phyloP scores from a whole-genome alignment of 2,113 vertebrate species.

The Sylvilagus bachmani region DNA sequence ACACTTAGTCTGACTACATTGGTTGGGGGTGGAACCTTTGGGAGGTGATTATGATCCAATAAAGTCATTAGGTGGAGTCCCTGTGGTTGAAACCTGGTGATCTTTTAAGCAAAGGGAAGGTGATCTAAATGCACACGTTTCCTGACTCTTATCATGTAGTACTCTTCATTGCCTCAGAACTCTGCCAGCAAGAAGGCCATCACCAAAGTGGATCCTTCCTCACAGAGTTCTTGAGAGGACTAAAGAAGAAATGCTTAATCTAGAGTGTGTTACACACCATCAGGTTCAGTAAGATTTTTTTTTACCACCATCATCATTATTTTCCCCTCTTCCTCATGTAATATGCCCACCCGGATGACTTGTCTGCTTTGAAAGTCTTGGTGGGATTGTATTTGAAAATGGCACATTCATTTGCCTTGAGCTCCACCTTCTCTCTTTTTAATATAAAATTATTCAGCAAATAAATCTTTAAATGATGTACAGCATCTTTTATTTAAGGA shows the following conservation, averaged over 20 bases:
- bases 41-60: too few relatives aligned
- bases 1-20: too few relatives aligned
- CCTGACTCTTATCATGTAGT: too few relatives aligned
- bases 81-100: too few relatives aligned
- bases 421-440: constrained; percentile 15
- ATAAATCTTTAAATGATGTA: constrained; percentile 70
- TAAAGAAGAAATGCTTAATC: constrained; percentile 3
- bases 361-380: neutral
- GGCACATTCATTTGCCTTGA: neutral
- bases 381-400: constrained; percentile 10
- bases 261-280: neutral
- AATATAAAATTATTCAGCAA: constrained; percentile 66
- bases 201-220: neutral
- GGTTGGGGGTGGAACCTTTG: too few relatives aligned
- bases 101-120: too few relatives aligned
- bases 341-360: too few relatives aligned
- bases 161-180: too few relatives aligned
- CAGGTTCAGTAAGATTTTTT: neutral
- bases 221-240: neutral
- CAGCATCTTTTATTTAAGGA: constrained; percentile 76
- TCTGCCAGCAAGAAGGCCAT: too few relatives aligned
- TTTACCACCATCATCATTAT: neutral
- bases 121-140: too few relatives aligned
- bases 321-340: neutral
- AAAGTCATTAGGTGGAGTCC: too few relatives aligned